These are phyloP conservation scores for Coremacera marginata DNA, from an alignment of 2,888 invertebrate genomes.

Conservation along the genomic window DNA sequence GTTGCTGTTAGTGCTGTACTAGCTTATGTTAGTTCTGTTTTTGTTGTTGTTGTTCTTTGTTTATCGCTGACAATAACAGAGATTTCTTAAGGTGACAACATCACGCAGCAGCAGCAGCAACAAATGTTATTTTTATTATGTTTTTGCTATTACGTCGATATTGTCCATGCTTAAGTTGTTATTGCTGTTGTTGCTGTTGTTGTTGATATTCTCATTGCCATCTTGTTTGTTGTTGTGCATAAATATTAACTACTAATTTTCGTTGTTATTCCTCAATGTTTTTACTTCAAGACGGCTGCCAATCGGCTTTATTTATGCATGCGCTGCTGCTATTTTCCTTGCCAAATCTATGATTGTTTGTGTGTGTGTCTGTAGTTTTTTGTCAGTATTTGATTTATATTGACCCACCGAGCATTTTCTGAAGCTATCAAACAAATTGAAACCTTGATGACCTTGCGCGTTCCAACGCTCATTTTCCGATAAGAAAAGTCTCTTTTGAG, in stretches of 20 bases:
- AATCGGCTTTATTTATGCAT: too few relatives aligned
- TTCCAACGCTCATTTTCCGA: too few relatives aligned
- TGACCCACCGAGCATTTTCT: too few relatives aligned
- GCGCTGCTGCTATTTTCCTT: too few relatives aligned
- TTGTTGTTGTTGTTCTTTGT: background rate
- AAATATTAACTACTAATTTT: background rate
- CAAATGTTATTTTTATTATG: too few relatives aligned
- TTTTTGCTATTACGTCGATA: background rate
- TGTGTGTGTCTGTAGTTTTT: constrained; percentile 11
- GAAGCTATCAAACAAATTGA: too few relatives aligned
- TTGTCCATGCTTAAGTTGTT: background rate
- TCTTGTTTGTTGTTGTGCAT: background rate
- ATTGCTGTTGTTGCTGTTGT: background rate
- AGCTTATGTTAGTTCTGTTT: background rate
- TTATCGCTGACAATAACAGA: constrained; percentile 42
- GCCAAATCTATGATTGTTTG: background rate
- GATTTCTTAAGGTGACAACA: background rate
- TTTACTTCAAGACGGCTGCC: too few relatives aligned
- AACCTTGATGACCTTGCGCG: too few relatives aligned
- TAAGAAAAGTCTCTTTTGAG: too few relatives aligned
- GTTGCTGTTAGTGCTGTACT: background rate
- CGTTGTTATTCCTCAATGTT: too few relatives aligned
- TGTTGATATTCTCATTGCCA: background rate
- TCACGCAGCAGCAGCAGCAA: background rate
- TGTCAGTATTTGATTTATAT: too few relatives aligned